phyloP scores from a whole-genome alignment of 2,797 vertebrate genomes.

The Sparus aurata region DNA sequence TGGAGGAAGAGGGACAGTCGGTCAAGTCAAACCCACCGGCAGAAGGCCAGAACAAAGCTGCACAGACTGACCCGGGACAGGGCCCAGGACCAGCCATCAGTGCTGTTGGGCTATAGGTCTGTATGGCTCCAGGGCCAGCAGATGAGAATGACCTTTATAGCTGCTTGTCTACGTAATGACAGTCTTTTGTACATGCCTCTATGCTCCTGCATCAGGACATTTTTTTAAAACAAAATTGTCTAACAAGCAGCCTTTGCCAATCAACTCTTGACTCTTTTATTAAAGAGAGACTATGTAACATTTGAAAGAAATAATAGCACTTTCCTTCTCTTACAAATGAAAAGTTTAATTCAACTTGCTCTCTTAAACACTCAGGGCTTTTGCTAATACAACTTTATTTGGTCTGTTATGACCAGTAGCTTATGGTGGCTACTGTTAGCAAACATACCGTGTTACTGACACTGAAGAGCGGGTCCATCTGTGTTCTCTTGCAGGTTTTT shows the following conservation, averaged over 20 bases:
- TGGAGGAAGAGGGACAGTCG: slow-evolving; percentile 68
- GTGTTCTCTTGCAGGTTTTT: too few species aligned
- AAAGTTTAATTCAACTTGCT: background rate
- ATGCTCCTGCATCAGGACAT: slow-evolving; percentile 62
- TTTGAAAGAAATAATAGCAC: background rate
- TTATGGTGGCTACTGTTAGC: background rate
- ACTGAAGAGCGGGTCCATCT: too few species aligned
- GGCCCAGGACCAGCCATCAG: slow-evolving; percentile 47
- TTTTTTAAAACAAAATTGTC: slow-evolving; percentile 25
- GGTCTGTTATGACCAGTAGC: background rate
- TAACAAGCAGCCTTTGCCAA: background rate
- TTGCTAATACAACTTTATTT: background rate
- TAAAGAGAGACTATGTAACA: background rate
- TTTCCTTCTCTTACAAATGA: background rate
- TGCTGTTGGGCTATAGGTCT: slow-evolving; percentile 44
- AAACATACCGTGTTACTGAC: background rate
- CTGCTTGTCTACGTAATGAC: slow-evolving; percentile 26
- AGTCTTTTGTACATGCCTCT: slow-evolving; percentile 18
- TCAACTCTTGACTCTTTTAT: background rate
- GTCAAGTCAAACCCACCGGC: slow-evolving; percentile 21
- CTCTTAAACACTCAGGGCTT: slow-evolving; percentile 3
- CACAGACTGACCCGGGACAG: slow-evolving; percentile 35
- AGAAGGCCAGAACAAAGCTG: slow-evolving; percentile 43
- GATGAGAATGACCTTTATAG: slow-evolving; percentile 36
- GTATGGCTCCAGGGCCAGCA: slow-evolving; percentile 18